Evolutionary conservation across 2,797 vertebrate genomes (phyloP).

Genomic region (Sebastes baramenuke): DNA sequence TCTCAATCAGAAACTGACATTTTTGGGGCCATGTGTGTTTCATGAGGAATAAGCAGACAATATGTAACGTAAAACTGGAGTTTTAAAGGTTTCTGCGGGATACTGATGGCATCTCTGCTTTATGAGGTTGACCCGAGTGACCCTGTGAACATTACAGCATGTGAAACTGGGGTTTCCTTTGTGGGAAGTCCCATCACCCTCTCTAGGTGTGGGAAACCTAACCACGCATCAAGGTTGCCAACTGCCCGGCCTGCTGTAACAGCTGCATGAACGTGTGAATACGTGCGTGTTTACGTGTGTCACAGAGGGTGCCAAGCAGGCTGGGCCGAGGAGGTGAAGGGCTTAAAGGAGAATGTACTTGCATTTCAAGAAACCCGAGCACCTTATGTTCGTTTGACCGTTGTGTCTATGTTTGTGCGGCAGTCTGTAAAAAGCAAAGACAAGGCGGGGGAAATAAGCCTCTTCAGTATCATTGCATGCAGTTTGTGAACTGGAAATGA

Average conservation of each 20-base stretch:
- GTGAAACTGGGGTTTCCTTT: slow-evolving; percentile 20
- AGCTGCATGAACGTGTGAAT: slow-evolving; percentile 52
- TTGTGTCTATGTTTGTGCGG: neutral
- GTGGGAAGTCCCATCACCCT: neutral
- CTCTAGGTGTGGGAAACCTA: slow-evolving; percentile 48
- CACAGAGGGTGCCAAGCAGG: slow-evolving; percentile 15
- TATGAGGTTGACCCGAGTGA: neutral
- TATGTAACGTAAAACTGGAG: neutral
- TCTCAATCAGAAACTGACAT: neutral
- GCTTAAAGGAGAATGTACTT: slow-evolving; percentile 32
- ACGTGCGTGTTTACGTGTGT: slow-evolving; percentile 2
- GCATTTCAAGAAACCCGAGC: slow-evolving; percentile 42
- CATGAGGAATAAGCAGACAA: neutral
- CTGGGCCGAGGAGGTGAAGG: neutral
- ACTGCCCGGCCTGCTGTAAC: slow-evolving; percentile 33
- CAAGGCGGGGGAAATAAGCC: neutral
- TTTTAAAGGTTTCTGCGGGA: neutral
- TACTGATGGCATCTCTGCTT: neutral
- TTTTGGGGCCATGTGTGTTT: neutral
- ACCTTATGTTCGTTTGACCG: neutral
- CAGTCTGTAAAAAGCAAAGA: neutral
- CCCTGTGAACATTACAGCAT: neutral
- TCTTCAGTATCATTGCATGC: neutral
- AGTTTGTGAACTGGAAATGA: slow-evolving; percentile 31
- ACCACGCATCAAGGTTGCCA: slow-evolving; percentile 23